Percentiles rank a stretch among this genome's conserved stretches.
Conservation (phyloP, 1,140 invertebrate genomes). For the Anthonomus grandis region DNA sequence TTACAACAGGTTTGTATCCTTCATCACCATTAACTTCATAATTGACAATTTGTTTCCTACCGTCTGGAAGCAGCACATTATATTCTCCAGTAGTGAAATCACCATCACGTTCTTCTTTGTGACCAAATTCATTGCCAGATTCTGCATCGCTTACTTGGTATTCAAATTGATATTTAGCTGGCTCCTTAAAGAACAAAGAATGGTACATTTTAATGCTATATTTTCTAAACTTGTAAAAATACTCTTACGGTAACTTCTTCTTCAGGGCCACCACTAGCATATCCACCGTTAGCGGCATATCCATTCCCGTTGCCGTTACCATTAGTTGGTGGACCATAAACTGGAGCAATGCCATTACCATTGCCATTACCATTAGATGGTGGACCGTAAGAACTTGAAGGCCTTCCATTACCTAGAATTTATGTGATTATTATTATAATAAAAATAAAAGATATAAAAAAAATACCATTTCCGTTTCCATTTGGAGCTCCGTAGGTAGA, state of each 20-base stretch:
- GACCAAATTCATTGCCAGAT: constrained; percentile 74
- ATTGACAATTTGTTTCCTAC: constrained; percentile 78
- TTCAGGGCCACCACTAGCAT: constrained; percentile 22
- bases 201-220: constrained; percentile 29
- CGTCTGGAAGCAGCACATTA: constrained; percentile 81
- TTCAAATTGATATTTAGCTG: constrained; percentile 80
- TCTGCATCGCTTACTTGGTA: constrained; percentile 78
- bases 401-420: constrained; percentile 2
- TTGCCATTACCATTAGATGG: constrained; percentile 31
- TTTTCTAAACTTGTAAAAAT: no score
- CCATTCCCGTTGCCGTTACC: constrained; percentile 34
- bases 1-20: constrained; percentile 79
- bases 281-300: constrained; percentile 17
- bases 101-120: constrained; percentile 76
- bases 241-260: constrained; percentile 12
- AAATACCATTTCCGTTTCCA: constrained; percentile 30
- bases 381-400: constrained; percentile 14
- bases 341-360: constrained; percentile 17
- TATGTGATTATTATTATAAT: no score
- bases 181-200: no score
- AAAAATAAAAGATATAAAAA: no score
- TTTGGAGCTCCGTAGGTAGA: constrained; percentile 21
- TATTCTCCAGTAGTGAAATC: constrained; percentile 77
- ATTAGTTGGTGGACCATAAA: constrained; percentile 22
- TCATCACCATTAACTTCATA: constrained; percentile 76